phyloP scores from a whole-genome alignment of 1,140 invertebrate species.

The Trichonephila inaurata region DNA sequence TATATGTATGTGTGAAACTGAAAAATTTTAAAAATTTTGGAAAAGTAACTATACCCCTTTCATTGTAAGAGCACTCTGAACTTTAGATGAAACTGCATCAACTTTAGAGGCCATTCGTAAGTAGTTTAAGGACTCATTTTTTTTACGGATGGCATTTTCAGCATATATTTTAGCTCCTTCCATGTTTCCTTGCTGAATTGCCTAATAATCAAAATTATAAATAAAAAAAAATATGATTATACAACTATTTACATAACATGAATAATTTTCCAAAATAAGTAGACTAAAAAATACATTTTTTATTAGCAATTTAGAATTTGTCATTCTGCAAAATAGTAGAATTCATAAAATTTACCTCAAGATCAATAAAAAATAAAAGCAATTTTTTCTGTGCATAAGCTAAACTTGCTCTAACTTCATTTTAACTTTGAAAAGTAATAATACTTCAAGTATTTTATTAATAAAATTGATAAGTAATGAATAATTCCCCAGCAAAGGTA shows the following conservation, averaged over 20 bases:
- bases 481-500: too few species aligned
- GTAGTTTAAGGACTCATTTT: constrained; percentile 98
- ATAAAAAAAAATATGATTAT: background rate
- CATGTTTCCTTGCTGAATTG: constrained; percentile 86
- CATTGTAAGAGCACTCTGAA: constrained; percentile 97
- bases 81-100: constrained; percentile 97
- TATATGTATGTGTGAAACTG: too few species aligned
- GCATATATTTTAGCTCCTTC: constrained; percentile 99
- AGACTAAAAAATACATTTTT: too few species aligned
- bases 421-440: too few species aligned
- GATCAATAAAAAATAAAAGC: background rate
- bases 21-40: background rate
- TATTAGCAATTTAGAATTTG: background rate
- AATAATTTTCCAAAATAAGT: background rate
- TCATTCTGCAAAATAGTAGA: background rate
- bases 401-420: too few species aligned
- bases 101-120: constrained; percentile 98
- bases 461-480: too few species aligned
- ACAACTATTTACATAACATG: background rate
- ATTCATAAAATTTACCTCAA: background rate
- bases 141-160: constrained; percentile 99
- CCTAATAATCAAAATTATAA: constrained; percentile 47
- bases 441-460: too few species aligned
- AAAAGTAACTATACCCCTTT: constrained; percentile 83
- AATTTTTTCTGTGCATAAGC: background rate